These are phyloP conservation scores for Homalodisca vitripennis DNA, from an alignment of 1,140 invertebrate genomes.

Conservation along the genomic window DNA sequence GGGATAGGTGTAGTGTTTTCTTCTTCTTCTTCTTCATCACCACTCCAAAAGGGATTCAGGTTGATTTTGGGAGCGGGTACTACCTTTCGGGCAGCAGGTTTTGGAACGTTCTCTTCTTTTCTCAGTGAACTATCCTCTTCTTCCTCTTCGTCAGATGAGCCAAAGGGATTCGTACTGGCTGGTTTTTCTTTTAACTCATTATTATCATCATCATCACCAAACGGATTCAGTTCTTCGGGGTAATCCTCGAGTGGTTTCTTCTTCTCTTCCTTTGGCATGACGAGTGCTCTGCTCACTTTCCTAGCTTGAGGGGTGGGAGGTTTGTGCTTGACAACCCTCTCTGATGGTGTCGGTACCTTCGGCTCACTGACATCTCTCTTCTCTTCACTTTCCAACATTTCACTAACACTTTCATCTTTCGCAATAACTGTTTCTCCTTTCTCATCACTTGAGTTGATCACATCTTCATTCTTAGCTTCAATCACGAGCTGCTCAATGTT, in stretches of 20 bases:
- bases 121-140: conserved; percentile 46
- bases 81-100: conserved; percentile 8
- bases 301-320: background rate
- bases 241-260: conserved; percentile 51
- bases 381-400: background rate
- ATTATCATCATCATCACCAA: conserved; percentile 63
- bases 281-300: background rate
- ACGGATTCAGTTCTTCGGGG: conserved; percentile 78
- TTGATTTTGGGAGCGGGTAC: conserved; percentile 31
- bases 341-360: background rate
- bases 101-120: conserved; percentile 34
- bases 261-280: background rate
- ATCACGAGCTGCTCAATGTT: conserved; percentile 2
- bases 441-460: background rate
- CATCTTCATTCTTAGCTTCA: conserved; percentile 4
- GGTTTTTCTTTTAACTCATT: conserved; percentile 45
- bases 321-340: background rate
- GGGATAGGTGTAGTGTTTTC: conserved; percentile 42
- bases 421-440: conserved; percentile 24
- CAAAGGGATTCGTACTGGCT: conserved; percentile 67
- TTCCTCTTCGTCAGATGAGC: conserved; percentile 61
- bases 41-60: conserved; percentile 67
- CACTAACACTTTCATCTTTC: conserved; percentile 42
- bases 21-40: conserved; percentile 61
- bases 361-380: background rate